These are phyloP conservation scores for Typhlichthys subterraneus DNA, from an alignment of 2,797 vertebrate genomes.

Conservation along the genomic window DNA sequence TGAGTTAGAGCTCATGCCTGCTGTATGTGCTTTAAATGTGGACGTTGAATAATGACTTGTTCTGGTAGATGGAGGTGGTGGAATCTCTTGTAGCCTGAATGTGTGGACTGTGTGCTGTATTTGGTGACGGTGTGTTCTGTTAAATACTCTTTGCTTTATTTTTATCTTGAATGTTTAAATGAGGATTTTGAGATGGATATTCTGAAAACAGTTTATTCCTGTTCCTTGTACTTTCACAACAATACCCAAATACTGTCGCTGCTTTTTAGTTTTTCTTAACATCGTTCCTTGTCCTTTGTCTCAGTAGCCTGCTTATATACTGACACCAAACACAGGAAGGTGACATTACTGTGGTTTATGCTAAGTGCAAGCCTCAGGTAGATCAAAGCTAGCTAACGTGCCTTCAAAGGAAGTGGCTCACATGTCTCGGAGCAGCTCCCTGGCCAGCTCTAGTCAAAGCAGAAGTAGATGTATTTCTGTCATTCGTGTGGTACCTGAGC, in stretches of 20 bases:
- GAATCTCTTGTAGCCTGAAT: constrained; percentile 27
- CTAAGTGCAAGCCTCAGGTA: constrained; percentile 9
- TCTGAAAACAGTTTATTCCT: too few species aligned
- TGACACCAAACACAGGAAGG: too few species aligned
- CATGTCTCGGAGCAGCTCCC: constrained; percentile 22
- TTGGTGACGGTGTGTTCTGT: not conserved
- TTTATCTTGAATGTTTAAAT: too few species aligned
- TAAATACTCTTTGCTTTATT: too few species aligned
- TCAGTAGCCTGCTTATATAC: too few species aligned
- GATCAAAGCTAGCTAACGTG: constrained; percentile 37
- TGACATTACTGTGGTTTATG: constrained; percentile 6
- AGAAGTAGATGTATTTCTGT: constrained; percentile 17
- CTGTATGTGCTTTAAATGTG: constrained; percentile 41
- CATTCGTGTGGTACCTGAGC: too few species aligned
- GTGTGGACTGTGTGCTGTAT: constrained; percentile 5
- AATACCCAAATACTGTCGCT: too few species aligned
- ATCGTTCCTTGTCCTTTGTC: too few species aligned
- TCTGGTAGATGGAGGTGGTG: constrained; percentile 16
- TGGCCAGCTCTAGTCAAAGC: constrained; percentile 10
- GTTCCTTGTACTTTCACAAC: too few species aligned
- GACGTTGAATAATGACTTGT: constrained; percentile 68
- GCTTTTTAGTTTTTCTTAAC: too few species aligned
- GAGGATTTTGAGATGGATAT: not conserved
- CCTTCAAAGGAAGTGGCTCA: constrained; percentile 37
- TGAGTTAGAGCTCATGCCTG: constrained; percentile 4